Percentiles rank a stretch among this genome's conserved stretches.
Conservation (phyloP, 2,888 invertebrate species). For the Byasa hedistus region DNA sequence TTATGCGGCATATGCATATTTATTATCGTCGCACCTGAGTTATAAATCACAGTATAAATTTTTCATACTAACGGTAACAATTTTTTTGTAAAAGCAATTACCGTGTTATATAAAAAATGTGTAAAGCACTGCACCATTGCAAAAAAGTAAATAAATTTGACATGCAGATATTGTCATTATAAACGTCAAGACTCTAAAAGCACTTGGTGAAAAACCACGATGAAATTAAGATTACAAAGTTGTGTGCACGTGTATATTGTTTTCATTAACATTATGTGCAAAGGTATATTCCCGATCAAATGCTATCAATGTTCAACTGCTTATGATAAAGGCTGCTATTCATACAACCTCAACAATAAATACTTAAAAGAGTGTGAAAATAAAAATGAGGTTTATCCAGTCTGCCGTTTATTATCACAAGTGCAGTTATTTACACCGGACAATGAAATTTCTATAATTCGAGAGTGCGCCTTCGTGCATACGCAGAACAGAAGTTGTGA, state of each 20-base stretch:
- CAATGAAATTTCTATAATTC: slow-evolving; percentile 52
- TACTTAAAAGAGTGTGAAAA: slow-evolving; percentile 52
- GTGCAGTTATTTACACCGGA: slow-evolving; percentile 55
- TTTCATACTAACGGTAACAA: not conserved
- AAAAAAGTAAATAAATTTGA: not conserved
- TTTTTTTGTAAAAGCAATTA: not conserved
- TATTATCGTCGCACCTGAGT: not conserved
- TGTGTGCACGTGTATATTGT: slow-evolving; percentile 31
- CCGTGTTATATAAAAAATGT: not conserved
- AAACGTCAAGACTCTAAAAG: slow-evolving; percentile 10
- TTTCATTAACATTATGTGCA: slow-evolving; percentile 40
- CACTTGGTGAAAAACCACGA: slow-evolving; percentile 35
- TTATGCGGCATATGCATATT: too few species aligned
- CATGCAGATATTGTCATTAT: slow-evolving; percentile 7
- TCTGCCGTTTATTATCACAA: slow-evolving; percentile 61
- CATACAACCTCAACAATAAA: slow-evolving; percentile 47
- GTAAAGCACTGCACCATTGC: not conserved
- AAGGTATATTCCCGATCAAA: slow-evolving; percentile 44
- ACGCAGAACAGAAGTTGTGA: slow-evolving; percentile 47
- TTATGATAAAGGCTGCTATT: slow-evolving; percentile 48
- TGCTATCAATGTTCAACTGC: slow-evolving; percentile 66
- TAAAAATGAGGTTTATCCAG: slow-evolving; percentile 39
- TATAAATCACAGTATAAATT: not conserved
- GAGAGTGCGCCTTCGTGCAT: slow-evolving; percentile 66
- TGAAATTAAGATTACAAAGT: slow-evolving; percentile 36